A percentile compares a stretch with the other conserved stretches of the same genome.
Conservation (phyloP, 2,888 invertebrate species). For the Apotomis betuletana region DNA sequence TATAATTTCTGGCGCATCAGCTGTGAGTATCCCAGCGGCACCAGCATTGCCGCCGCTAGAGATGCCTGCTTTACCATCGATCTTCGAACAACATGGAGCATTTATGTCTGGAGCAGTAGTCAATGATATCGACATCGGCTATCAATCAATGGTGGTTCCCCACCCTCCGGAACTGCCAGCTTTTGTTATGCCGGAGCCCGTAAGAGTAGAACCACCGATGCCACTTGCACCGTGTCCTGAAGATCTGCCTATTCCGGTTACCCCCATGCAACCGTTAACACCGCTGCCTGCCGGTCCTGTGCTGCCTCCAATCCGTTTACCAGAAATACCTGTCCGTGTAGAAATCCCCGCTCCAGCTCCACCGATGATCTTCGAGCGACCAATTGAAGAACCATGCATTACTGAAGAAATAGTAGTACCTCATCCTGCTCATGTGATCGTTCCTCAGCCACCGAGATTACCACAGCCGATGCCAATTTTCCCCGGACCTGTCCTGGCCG, state of each 20-base stretch:
- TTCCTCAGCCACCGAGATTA: not conserved
- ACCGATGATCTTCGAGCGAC: slow-evolving; percentile 16
- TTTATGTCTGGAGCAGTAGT: slow-evolving; percentile 2
- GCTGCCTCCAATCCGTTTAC: slow-evolving; percentile 22
- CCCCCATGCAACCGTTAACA: slow-evolving; percentile 1
- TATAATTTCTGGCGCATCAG: not conserved
- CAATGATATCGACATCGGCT: not conserved
- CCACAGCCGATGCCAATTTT: slow-evolving; percentile 21
- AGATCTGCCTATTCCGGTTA: slow-evolving; percentile 2
- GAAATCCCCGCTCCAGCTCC: slow-evolving; percentile 18
- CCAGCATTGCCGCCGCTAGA: slow-evolving; percentile 25
- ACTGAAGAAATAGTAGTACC: slow-evolving; percentile 16
- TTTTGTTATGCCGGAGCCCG: slow-evolving; percentile 26
- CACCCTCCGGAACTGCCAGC: slow-evolving; percentile 43
- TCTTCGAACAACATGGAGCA: slow-evolving; percentile 4
- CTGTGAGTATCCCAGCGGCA: not conserved
- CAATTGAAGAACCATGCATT: slow-evolving; percentile 29
- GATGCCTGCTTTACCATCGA: slow-evolving; percentile 5
- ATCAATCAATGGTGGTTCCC: slow-evolving; percentile 38
- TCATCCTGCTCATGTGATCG: slow-evolving; percentile 7
- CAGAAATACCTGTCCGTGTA: slow-evolving; percentile 21
- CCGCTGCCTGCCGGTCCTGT: slow-evolving; percentile 26
- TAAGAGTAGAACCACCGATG: not conserved
- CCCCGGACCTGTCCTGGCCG: not conserved
- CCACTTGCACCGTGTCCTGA: slow-evolving; percentile 8